A percentile compares a stretch with the other conserved stretches of the same genome.
These are phyloP conservation scores for Drosophila pegasa DNA, from an alignment of 2,888 invertebrate species.

Conservation along the genomic window DNA sequence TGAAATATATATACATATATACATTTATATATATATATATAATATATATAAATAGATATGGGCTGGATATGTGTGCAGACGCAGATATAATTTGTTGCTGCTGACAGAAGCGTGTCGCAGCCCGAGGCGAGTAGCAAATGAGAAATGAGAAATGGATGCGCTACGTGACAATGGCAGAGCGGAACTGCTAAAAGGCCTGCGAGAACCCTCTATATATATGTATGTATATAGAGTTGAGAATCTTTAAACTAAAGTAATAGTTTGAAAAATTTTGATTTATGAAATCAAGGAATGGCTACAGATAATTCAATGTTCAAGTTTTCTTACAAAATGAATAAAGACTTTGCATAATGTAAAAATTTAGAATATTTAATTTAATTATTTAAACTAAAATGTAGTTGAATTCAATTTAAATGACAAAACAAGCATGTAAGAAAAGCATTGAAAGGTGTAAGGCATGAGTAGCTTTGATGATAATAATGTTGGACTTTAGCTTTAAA, in stretches of 20 bases:
- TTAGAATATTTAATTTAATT: too few relatives aligned
- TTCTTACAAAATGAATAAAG: too few relatives aligned
- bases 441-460: too few relatives aligned
- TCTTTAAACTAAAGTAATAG: slow-evolving; percentile 14
- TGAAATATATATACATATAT: slow-evolving; percentile 41
- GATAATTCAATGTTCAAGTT: too few relatives aligned
- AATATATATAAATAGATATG: slow-evolving; percentile 8
- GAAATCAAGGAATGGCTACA: too few relatives aligned
- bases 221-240: background rate
- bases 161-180: slow-evolving; percentile 55
- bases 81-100: slow-evolving; percentile 59
- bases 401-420: too few relatives aligned
- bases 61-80: slow-evolving; percentile 6
- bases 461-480: too few relatives aligned
- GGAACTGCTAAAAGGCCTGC: slow-evolving; percentile 18
- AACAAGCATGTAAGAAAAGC: too few relatives aligned
- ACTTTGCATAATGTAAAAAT: too few relatives aligned
- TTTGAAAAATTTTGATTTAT: slow-evolving; percentile 4
- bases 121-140: slow-evolving; percentile 43
- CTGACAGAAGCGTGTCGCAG: slow-evolving; percentile 50
- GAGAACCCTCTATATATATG: slow-evolving; percentile 3
- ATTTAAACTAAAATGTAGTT: too few relatives aligned
- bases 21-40: slow-evolving; percentile 25
- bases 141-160: slow-evolving; percentile 60
- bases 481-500: too few relatives aligned